phyloP scores from a whole-genome alignment of 2,113 vertebrate species.

The Prietella phreatophila region DNA sequence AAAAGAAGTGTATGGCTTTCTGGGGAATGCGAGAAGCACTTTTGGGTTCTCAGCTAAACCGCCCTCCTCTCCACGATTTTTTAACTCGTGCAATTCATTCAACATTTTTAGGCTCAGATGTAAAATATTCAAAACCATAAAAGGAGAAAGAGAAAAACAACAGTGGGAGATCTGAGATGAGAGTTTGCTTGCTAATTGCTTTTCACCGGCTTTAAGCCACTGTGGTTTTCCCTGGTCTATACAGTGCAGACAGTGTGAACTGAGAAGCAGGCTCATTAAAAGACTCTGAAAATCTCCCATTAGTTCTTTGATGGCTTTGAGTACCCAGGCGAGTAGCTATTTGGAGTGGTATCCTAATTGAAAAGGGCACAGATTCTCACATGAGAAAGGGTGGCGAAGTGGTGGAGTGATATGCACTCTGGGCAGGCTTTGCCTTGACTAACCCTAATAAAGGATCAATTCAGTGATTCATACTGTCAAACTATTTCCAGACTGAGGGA shows the following conservation, averaged over 20 bases:
- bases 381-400: slow-evolving; percentile 40
- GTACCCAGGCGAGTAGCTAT: slow-evolving; percentile 60
- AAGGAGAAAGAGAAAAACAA: neutral
- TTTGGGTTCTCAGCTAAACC: slow-evolving; percentile 6
- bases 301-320: slow-evolving; percentile 57
- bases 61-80: neutral
- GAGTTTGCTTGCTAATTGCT: slow-evolving; percentile 59
- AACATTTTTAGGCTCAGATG: slow-evolving; percentile 25
- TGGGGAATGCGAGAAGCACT: slow-evolving; percentile 24
- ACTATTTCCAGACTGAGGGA: slow-evolving; percentile 6
- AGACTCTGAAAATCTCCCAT: slow-evolving; percentile 47
- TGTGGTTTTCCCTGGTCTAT: slow-evolving; percentile 34
- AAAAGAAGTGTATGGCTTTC: slow-evolving; percentile 28
- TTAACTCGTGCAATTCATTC: slow-evolving; percentile 29
- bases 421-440: slow-evolving; percentile 56
- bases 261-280: slow-evolving; percentile 62
- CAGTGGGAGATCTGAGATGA: slow-evolving; percentile 14
- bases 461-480: slow-evolving; percentile 9
- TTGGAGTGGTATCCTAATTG: slow-evolving; percentile 72
- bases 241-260: slow-evolving; percentile 45
- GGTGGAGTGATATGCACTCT: slow-evolving; percentile 22
- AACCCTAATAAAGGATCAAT: slow-evolving; percentile 56
- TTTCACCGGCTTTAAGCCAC: slow-evolving; percentile 57
- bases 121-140: slow-evolving; percentile 30
- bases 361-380: slow-evolving; percentile 56